Percentiles rank a stretch among this genome's conserved stretches.
Evolutionary conservation across 2,797 vertebrate genomes (phyloP).

Genomic region (Loriculus beryllinus): DNA sequence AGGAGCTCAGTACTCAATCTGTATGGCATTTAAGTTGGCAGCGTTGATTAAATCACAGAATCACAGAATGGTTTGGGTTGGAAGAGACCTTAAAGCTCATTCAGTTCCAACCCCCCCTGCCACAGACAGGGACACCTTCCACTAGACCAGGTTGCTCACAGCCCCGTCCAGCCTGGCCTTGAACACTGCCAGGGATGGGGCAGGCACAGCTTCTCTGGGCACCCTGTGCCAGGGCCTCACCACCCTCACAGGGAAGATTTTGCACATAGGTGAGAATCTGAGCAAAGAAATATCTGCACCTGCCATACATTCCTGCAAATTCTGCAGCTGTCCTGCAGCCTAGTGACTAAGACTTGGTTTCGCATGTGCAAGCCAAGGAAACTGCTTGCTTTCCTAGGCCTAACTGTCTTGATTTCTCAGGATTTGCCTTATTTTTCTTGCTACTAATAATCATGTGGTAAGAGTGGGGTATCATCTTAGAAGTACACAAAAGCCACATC

Average conservation of each 20-base stretch:
- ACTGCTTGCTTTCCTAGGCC: not conserved
- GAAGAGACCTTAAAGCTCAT: too few relatives aligned
- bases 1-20: not conserved
- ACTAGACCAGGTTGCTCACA: too few relatives aligned
- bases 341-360: not conserved
- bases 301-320: not conserved
- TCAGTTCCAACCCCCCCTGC: too few relatives aligned
- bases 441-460: not conserved
- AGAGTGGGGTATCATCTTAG: not conserved
- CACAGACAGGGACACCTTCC: too few relatives aligned
- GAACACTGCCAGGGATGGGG: not conserved
- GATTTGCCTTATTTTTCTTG: not conserved
- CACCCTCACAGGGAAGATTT: not conserved
- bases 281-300: not conserved
- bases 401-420: not conserved
- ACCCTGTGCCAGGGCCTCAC: not conserved
- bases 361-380: not conserved
- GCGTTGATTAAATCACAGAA: fast-evolving
- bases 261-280: not conserved
- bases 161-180: not conserved
- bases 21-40: not conserved
- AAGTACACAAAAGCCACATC: not conserved
- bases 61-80: not conserved
- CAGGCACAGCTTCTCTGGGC: not conserved
- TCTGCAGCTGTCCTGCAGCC: not conserved